phyloP scores from a whole-genome alignment of 2,888 invertebrate genomes.

The Metalampra italica region DNA sequence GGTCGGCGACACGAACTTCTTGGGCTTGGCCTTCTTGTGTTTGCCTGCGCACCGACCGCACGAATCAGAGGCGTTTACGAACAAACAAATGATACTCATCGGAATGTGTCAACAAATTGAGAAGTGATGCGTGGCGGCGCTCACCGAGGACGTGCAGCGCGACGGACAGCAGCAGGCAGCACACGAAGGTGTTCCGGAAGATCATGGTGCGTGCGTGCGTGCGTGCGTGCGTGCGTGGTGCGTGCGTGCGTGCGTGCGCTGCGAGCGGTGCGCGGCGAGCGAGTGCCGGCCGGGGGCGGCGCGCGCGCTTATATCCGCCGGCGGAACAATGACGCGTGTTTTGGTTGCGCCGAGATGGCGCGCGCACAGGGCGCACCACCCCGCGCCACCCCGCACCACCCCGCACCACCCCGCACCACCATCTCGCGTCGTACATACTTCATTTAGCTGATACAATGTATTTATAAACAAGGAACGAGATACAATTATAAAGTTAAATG shows the following conservation, averaged over 20 bases:
- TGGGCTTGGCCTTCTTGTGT: conserved; percentile 62
- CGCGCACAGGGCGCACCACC: background rate
- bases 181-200: conserved; percentile 38
- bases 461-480: too few relatives aligned
- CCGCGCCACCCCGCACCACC: too few relatives aligned
- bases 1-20: conserved; percentile 58
- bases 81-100: too few relatives aligned
- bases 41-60: conserved; percentile 36
- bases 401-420: background rate
- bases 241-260: conserved; percentile 12
- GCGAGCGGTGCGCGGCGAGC: background rate
- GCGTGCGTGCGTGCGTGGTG: conserved; percentile 18
- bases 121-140: conserved; percentile 7
- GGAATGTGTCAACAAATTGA: too few relatives aligned
- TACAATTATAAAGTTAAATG: too few relatives aligned
- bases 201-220: conserved; percentile 25
- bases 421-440: too few relatives aligned
- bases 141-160: conserved; percentile 46
- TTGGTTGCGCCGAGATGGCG: conserved; percentile 19
- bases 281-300: background rate
- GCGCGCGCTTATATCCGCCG: conserved; percentile 31
- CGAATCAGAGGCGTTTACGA: too few relatives aligned
- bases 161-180: conserved; percentile 45
- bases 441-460: too few relatives aligned
- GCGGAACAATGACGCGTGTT: conserved; percentile 34